A percentile compares a stretch with the other conserved stretches of the same genome.
phyloP scores from a whole-genome alignment of 2,888 invertebrate species.

The Thyatira batis region DNA sequence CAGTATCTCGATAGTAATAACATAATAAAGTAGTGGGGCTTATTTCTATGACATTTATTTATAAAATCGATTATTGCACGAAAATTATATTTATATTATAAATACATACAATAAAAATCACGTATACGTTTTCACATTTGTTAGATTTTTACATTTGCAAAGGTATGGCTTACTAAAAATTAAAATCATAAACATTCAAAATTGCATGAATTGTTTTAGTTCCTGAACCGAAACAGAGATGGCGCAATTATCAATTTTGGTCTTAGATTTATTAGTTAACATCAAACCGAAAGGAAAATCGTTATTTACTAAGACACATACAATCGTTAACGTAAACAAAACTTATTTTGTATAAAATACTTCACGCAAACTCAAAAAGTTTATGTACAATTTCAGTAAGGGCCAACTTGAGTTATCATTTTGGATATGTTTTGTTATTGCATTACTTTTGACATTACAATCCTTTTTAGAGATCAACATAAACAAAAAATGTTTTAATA shows the following conservation, averaged over 20 bases:
- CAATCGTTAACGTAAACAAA: constrained; percentile 6
- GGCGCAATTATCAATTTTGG: constrained; percentile 19
- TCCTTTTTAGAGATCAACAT: too few species aligned
- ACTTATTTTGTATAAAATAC: constrained; percentile 18
- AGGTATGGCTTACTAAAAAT: background rate
- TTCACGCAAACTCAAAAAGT: constrained; percentile 39
- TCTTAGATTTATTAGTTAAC: constrained; percentile 31
- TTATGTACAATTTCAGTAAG: constrained; percentile 15
- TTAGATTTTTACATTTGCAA: background rate
- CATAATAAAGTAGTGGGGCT: constrained; percentile 5
- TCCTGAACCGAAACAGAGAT: constrained; percentile 12
- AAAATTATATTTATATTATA: constrained; percentile 28
- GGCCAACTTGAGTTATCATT: constrained; percentile 4
- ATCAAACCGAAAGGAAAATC: constrained; percentile 36
- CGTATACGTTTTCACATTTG: background rate
- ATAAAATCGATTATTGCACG: constrained; percentile 42
- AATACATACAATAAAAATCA: background rate
- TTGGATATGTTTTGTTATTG: background rate
- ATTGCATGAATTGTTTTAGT: background rate
- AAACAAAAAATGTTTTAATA: too few species aligned
- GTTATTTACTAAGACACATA: constrained; percentile 7
- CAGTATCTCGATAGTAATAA: background rate
- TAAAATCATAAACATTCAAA: background rate
- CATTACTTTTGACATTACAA: background rate
- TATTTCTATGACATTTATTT: constrained; percentile 17